Evolutionary conservation across 2,113 vertebrate genomes (phyloP).

Genomic region (Leptobrachium ailaonicum): DNA sequence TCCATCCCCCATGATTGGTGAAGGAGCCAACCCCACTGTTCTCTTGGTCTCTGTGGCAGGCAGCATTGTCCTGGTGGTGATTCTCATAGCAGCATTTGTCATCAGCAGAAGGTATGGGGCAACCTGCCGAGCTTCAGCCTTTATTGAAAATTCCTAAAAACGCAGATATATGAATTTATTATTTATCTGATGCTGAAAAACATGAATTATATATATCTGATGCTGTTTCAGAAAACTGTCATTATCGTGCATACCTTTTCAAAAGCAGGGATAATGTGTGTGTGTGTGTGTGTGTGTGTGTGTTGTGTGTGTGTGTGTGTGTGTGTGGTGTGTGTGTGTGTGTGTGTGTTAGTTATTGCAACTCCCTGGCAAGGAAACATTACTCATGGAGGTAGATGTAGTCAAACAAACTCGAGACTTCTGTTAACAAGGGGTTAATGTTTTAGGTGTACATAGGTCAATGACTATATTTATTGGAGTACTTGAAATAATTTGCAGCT

Average conservation of each 20-base stretch:
- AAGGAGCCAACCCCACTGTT: constrained; percentile 91
- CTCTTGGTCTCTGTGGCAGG: constrained; percentile 90
- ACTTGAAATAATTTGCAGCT: neutral
- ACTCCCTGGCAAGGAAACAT: neutral
- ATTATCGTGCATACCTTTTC: neutral
- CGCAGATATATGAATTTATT: no score
- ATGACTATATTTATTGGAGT: neutral
- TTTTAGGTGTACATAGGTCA: neutral
- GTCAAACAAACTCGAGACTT: no score
- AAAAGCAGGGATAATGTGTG: neutral
- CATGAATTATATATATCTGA: no score
- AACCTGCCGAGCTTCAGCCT: constrained; percentile 1
- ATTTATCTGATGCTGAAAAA: no score
- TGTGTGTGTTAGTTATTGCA: neutral
- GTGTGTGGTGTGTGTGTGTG: neutral
- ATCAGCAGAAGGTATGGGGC: constrained; percentile 92
- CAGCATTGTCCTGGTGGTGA: constrained; percentile 91
- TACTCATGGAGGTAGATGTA: no score
- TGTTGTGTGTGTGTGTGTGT: neutral
- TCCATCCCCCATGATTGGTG: constrained; percentile 90
- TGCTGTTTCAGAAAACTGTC: constrained; percentile 16
- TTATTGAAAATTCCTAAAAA: neutral
- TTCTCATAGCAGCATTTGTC: constrained; percentile 92
- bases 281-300: neutral
- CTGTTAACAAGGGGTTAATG: no score